A percentile compares a stretch with the other conserved stretches of the same genome.
Evolutionary conservation across 2,113 vertebrate species (phyloP).

Genomic region (Rafetus swinhoei): DNA sequence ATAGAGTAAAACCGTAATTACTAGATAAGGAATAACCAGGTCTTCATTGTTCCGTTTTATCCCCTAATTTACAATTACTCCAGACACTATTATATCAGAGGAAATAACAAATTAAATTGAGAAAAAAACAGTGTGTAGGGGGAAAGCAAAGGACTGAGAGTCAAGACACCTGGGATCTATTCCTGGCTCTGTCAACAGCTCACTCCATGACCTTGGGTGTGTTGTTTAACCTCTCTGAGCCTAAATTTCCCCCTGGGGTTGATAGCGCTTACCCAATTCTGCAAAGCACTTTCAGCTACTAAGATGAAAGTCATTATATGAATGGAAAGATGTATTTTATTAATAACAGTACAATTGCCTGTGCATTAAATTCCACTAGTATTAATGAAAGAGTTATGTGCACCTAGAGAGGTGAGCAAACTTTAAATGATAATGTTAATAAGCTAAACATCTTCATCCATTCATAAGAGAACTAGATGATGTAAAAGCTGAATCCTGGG

Average conservation of each 20-base stretch:
- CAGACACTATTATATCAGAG: constrained; percentile 9
- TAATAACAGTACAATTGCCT: not conserved
- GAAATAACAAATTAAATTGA: constrained; percentile 48
- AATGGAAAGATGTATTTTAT: not conserved
- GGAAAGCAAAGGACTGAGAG: not conserved
- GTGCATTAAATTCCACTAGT: not conserved
- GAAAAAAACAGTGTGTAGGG: constrained; percentile 19
- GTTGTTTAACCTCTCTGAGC: not conserved
- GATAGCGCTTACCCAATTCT: not conserved
- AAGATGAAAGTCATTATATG: not conserved
- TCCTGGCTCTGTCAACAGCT: not conserved
- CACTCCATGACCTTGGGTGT: not conserved
- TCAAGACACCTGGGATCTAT: not conserved
- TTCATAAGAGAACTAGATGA: not conserved
- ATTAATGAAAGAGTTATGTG: not conserved
- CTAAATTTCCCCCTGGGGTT: not conserved
- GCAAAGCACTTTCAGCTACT: not conserved
- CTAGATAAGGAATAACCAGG: constrained; percentile 58
- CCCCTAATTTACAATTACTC: constrained; percentile 57
- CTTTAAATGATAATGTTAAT: constrained; percentile 21
- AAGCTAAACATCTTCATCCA: not conserved
- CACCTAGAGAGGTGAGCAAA: not conserved
- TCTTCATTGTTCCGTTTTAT: constrained; percentile 59
- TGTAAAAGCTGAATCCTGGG: not conserved
- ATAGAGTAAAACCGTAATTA: constrained; percentile 49